Evolutionary conservation across 2,113 vertebrate species (phyloP).

Genomic region (western clawed frog (Xenopus tropicalis)): UCB_Xtro_10.0 CM004450.2:59176501-59177000

Average conservation of each 20-base stretch:
- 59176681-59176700: no score
- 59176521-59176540: no score
- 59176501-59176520: no score
- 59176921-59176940: slow-evolving; percentile 26
- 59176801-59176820: slow-evolving; percentile 30
- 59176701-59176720: no score
- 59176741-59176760: slow-evolving; percentile 24
- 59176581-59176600: no score
- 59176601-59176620: no score
- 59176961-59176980: slow-evolving; percentile 15
- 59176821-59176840: slow-evolving; percentile 37
- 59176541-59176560: no score
- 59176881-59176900: slow-evolving; percentile 37
- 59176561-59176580: no score
- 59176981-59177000: slow-evolving; percentile 9
- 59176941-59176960: slow-evolving; percentile 40
- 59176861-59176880: slow-evolving; percentile 37
- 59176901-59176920: slow-evolving; percentile 23
- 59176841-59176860: slow-evolving; percentile 43
- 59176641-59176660: no score
- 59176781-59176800: slow-evolving; percentile 34
- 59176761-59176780: slow-evolving; percentile 19
- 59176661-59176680: no score
- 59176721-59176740: no score
- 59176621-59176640: no score